Conservation (phyloP, 2,888 invertebrate species). For the Heteromurus nitidus region DNA sequence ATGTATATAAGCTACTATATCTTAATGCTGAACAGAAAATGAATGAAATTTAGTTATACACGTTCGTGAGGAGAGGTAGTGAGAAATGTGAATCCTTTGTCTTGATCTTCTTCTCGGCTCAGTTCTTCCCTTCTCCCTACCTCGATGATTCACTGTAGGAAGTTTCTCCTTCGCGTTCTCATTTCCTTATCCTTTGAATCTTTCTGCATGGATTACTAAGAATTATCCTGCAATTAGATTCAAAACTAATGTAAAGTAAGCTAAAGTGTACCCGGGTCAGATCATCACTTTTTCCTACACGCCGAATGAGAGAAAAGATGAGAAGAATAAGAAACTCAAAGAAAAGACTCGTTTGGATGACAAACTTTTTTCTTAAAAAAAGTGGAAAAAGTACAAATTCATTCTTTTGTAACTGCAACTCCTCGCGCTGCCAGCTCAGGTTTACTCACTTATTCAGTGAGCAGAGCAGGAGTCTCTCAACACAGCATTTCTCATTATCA, state of each 20-base stretch:
- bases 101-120: neutral
- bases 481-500: constrained; percentile 49
- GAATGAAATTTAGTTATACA: constrained; percentile 47
- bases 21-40: too few relatives aligned
- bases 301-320: constrained; percentile 5
- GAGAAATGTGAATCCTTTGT: constrained; percentile 54
- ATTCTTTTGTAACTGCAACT: constrained; percentile 50
- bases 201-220: constrained; percentile 64
- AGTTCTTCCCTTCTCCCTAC: constrained; percentile 2
- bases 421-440: neutral
- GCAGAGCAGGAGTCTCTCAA: constrained; percentile 27
- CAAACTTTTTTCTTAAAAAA: constrained; percentile 47
- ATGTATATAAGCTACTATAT: too few relatives aligned
- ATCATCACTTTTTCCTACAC: constrained; percentile 51
- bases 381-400: too few relatives aligned
- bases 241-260: constrained; percentile 50
- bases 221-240: constrained; percentile 65
- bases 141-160: neutral
- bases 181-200: constrained; percentile 57
- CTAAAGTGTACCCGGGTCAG: constrained; percentile 41
- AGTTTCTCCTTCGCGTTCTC: constrained; percentile 34
- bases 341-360: constrained; percentile 44
- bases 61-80: constrained; percentile 23
- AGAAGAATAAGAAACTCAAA: constrained; percentile 25
- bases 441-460: constrained; percentile 31